Percentiles rank a stretch among this genome's conserved stretches.
Conservation (phyloP, 2,797 vertebrate genomes). For the Fistularia commersonii region DNA sequence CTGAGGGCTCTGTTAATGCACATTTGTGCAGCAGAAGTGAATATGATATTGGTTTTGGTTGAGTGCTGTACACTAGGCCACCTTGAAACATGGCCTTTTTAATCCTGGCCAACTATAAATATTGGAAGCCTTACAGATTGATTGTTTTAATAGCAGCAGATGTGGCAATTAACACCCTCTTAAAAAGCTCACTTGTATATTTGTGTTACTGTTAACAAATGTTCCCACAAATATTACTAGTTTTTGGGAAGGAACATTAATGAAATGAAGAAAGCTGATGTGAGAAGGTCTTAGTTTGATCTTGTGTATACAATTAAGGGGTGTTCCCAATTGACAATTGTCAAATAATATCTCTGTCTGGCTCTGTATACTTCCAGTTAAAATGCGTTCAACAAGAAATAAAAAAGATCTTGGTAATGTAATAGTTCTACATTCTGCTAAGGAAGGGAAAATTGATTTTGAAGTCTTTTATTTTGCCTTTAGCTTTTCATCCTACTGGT, state of each 20-base stretch:
- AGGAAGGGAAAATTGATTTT: conserved; percentile 29
- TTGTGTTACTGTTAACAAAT: conserved; percentile 83
- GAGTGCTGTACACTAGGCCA: conserved; percentile 68
- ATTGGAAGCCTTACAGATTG: conserved; percentile 70
- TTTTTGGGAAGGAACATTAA: conserved; percentile 77
- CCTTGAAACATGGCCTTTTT: conserved; percentile 67
- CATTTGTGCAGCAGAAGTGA: conserved; percentile 66
- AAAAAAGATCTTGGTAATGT: conserved; percentile 23
- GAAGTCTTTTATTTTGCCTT: conserved; percentile 40
- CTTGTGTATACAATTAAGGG: conserved; percentile 73
- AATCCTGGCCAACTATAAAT: conserved; percentile 78
- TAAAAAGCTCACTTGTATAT: conserved; percentile 78
- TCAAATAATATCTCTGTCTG: conserved; percentile 72
- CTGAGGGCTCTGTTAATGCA: conserved; percentile 67
- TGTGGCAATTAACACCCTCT: conserved; percentile 83
- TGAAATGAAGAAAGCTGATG: conserved; percentile 67
- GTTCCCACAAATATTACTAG: conserved; percentile 81
- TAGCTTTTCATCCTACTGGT: conserved; percentile 37
- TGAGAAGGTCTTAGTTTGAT: conserved; percentile 62
- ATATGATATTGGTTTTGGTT: conserved; percentile 72
- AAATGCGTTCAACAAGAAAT: conserved; percentile 39
- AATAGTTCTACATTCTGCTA: conserved; percentile 33
- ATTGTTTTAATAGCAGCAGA: conserved; percentile 85
- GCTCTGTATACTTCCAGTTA: conserved; percentile 43
- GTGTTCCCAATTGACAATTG: conserved; percentile 70